These are phyloP conservation scores for Lagorchestes hirsutus DNA, from an alignment of 2,797 vertebrate genomes.

Conservation along the genomic window DNA sequence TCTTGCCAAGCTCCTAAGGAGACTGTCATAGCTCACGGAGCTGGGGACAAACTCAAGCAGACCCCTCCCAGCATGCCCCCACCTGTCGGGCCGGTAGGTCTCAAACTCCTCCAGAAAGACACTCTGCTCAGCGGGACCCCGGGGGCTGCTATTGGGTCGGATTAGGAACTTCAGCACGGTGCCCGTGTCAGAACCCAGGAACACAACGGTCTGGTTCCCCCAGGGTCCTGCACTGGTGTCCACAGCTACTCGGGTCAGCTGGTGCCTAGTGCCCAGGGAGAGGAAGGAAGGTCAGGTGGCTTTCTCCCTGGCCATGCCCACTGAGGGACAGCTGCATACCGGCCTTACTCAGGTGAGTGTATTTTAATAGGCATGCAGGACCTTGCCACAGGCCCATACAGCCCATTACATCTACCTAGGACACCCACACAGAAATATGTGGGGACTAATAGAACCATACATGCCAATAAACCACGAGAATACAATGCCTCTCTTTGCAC, in stretches of 20 bases:
- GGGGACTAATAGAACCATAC: not conserved
- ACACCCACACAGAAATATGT: too few relatives aligned
- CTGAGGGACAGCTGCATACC: not conserved
- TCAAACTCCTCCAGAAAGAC: constrained; percentile 96
- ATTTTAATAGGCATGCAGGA: not conserved
- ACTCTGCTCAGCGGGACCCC: constrained; percentile 79
- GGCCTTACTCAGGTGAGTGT: too few relatives aligned
- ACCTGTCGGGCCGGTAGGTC: constrained; percentile 95
- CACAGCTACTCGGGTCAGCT: constrained; percentile 94
- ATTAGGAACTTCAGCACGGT: constrained; percentile 96
- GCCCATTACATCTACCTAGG: not conserved
- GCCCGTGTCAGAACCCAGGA: constrained; percentile 94
- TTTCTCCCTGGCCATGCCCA: not conserved
- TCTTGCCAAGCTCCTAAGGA: not conserved
- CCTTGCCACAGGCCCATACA: accelerated
- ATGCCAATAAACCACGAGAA: not conserved
- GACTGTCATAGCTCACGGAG: not conserved
- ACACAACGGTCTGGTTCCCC: constrained; percentile 94
- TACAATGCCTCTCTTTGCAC: not conserved
- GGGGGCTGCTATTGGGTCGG: constrained; percentile 89
- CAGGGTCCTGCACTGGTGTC: constrained; percentile 92
- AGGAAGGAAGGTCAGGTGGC: not conserved
- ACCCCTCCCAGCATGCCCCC: not conserved
- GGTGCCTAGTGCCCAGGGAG: constrained; percentile 87
- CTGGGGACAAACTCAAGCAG: not conserved